These are phyloP conservation scores for Campylorhamphus procurvoides DNA, from an alignment of 2,113 vertebrate genomes.

Conservation along the genomic window DNA sequence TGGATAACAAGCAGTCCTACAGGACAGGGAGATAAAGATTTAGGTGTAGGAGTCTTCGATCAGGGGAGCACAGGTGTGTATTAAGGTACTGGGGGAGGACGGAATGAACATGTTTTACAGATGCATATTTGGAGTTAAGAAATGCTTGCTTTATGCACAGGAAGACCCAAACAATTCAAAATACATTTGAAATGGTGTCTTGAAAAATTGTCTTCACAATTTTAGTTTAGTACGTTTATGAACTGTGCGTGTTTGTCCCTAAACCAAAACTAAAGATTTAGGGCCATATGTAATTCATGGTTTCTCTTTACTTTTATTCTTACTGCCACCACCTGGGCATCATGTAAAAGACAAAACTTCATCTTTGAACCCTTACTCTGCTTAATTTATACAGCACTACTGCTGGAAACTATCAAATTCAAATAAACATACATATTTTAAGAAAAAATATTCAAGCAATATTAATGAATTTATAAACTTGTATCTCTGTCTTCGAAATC, in stretches of 20 bases:
- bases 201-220: neutral
- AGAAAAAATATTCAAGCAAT: neutral
- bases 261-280: neutral
- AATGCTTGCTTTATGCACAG: neutral
- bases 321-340: neutral
- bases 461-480: neutral
- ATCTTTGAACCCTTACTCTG: neutral
- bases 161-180: neutral
- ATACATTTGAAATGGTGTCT: neutral
- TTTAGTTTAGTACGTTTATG: neutral
- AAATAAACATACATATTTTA: neutral
- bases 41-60: neutral
- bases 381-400: neutral
- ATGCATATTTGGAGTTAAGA: neutral
- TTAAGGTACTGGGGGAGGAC: neutral
- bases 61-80: neutral
- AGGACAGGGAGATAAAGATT: neutral
- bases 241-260: neutral
- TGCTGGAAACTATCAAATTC: neutral
- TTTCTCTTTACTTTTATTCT: neutral
- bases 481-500: neutral
- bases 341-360: neutral
- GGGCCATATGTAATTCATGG: accelerated
- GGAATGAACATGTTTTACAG: accelerated
- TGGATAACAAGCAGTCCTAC: neutral